A percentile compares a stretch with the other conserved stretches of the same genome.
These are phyloP conservation scores for Sparus aurata DNA, from an alignment of 2,797 vertebrate species.

Conservation along the genomic window DNA sequence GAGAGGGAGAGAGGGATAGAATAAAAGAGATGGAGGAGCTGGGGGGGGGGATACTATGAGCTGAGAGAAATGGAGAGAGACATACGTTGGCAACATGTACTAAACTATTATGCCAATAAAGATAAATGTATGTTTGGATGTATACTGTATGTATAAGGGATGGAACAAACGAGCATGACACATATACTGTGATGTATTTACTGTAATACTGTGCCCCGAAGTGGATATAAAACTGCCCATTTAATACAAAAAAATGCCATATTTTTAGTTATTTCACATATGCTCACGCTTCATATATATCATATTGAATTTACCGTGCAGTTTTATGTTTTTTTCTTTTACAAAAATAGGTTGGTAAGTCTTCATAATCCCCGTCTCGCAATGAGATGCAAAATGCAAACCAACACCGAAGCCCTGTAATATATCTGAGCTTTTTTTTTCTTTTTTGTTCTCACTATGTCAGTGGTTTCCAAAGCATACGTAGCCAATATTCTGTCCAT, in stretches of 20 bases:
- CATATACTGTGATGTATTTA: neutral
- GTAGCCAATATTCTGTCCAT: neutral
- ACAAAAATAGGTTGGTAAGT: neutral
- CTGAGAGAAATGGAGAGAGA: slow-evolving; percentile 37
- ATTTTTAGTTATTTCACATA: neutral
- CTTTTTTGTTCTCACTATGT: neutral
- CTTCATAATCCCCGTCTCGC: neutral
- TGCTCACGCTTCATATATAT: neutral
- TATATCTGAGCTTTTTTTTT: neutral
- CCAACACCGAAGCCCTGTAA: neutral
- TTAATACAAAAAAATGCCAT: neutral
- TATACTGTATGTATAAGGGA: neutral
- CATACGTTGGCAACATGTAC: slow-evolving; percentile 43
- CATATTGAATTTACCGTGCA: neutral
- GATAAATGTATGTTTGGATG: neutral
- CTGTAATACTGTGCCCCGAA: neutral
- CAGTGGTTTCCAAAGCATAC: neutral
- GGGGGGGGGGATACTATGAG: slow-evolving; percentile 28
- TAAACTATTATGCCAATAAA: slow-evolving; percentile 33
- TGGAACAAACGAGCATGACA: slow-evolving; percentile 1
- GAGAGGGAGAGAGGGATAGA: neutral
- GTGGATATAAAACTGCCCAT: neutral
- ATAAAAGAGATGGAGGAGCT: slow-evolving; percentile 37
- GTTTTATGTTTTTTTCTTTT: neutral
- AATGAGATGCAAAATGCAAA: too few species aligned